Conservation (phyloP, 1,140 invertebrate genomes). For the Coelopa frigida region DNA sequence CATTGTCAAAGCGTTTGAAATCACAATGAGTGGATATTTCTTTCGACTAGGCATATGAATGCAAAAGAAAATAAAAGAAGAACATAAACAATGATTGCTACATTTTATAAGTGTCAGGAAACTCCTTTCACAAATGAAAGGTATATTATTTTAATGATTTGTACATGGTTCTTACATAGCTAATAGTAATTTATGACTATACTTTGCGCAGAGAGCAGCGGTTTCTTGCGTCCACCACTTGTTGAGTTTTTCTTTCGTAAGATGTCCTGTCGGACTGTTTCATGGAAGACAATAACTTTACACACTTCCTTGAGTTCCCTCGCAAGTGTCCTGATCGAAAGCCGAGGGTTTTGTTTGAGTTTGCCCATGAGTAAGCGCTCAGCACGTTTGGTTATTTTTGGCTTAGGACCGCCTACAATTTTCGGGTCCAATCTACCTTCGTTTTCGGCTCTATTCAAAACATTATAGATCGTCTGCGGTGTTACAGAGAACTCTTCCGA, state of each 20-base stretch:
- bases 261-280: neutral
- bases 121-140: neutral
- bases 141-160: neutral
- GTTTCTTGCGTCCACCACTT: neutral
- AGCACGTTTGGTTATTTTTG: neutral
- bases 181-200: neutral
- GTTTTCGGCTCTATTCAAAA: neutral
- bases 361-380: neutral
- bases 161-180: neutral
- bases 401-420: neutral
- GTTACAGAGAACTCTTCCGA: neutral
- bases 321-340: neutral
- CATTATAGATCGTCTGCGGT: too few relatives aligned
- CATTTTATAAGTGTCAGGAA: neutral
- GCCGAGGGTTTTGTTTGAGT: neutral
- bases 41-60: too few relatives aligned
- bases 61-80: neutral
- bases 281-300: neutral
- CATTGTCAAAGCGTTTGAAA: too few relatives aligned
- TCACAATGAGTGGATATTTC: too few relatives aligned
- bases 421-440: neutral
- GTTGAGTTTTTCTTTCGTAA: neutral
- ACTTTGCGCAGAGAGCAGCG: neutral
- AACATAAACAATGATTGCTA: neutral
- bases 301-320: neutral